These are phyloP conservation scores for Sialia sialis DNA, from an alignment of 2,113 vertebrate species.

Conservation along the genomic window DNA sequence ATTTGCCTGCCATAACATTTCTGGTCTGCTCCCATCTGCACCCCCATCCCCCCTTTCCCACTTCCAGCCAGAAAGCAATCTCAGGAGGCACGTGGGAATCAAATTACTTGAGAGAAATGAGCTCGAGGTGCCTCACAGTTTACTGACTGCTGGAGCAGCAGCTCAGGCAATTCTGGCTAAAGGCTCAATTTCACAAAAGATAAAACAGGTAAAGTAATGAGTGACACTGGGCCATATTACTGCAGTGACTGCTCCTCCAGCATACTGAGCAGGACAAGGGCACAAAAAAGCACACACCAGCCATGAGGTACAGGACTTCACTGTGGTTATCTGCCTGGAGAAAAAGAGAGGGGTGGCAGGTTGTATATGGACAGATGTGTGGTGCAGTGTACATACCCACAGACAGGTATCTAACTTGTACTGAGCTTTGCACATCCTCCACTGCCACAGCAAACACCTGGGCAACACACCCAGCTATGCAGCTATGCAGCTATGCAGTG, in stretches of 20 bases:
- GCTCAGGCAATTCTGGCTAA: slow-evolving; percentile 72
- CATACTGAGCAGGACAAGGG: slow-evolving; percentile 69
- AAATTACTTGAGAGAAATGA: slow-evolving; percentile 77
- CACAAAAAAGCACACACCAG: background rate
- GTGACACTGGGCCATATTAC: slow-evolving; percentile 61
- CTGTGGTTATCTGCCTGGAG: background rate
- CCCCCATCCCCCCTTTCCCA: background rate
- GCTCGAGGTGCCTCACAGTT: slow-evolving; percentile 68
- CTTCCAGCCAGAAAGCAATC: slow-evolving; percentile 62
- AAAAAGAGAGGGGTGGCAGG: background rate
- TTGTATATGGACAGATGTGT: fast-evolving
- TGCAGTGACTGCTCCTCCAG: slow-evolving; percentile 43
- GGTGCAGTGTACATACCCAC: background rate
- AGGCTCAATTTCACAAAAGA: slow-evolving; percentile 77
- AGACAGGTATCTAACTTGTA: background rate
- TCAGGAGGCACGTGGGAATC: slow-evolving; percentile 68
- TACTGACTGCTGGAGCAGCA: slow-evolving; percentile 71
- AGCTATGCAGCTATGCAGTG: fast-evolving
- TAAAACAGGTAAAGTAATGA: slow-evolving; percentile 77
- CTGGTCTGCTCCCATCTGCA: background rate
- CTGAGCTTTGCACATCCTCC: background rate
- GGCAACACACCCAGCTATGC: background rate
- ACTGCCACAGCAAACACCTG: background rate
- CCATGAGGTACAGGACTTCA: background rate
- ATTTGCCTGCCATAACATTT: background rate